These are phyloP conservation scores for Polylopha cassiicola DNA, from an alignment of 2,888 invertebrate species.

Conservation along the genomic window DNA sequence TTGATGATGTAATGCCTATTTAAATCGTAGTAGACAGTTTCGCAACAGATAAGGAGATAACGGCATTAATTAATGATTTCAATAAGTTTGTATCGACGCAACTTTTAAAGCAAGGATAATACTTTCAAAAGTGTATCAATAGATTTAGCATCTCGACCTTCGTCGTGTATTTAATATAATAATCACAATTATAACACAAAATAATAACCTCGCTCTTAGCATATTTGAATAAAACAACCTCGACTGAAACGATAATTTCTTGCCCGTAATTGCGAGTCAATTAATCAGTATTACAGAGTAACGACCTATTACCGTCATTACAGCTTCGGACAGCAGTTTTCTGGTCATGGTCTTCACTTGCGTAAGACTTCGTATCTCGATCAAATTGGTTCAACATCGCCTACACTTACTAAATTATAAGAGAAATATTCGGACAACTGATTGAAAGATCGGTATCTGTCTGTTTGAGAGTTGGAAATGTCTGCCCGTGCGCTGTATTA, in stretches of 20 bases:
- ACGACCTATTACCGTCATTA: slow-evolving; percentile 16
- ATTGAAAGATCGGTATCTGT: slow-evolving; percentile 48
- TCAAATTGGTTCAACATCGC: slow-evolving; percentile 21
- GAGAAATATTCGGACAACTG: slow-evolving; percentile 40
- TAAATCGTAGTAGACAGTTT: slow-evolving; percentile 9
- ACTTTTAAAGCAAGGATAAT: too few species aligned
- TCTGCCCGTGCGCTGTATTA: slow-evolving; percentile 28
- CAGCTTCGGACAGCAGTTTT: slow-evolving; percentile 6
- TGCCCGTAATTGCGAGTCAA: slow-evolving; percentile 10
- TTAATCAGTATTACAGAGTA: slow-evolving; percentile 11
- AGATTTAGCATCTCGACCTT: too few species aligned
- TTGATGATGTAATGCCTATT: slow-evolving; percentile 14
- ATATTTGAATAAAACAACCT: slow-evolving; percentile 7
- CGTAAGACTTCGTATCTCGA: slow-evolving; percentile 18
- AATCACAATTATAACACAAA: background rate
- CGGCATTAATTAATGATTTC: slow-evolving; percentile 6
- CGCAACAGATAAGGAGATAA: slow-evolving; percentile 15
- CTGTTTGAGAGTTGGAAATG: slow-evolving; percentile 19
- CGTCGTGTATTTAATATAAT: too few species aligned
- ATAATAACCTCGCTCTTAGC: background rate
- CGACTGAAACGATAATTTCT: slow-evolving; percentile 5
- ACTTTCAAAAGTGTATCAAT: too few species aligned
- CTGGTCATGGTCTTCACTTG: slow-evolving; percentile 18
- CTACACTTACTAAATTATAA: slow-evolving; percentile 23
- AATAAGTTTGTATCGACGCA: background rate